Evolutionary conservation across 1,140 invertebrate genomes (phyloP).

Genomic region (Oreohelix idahoensis): DNA sequence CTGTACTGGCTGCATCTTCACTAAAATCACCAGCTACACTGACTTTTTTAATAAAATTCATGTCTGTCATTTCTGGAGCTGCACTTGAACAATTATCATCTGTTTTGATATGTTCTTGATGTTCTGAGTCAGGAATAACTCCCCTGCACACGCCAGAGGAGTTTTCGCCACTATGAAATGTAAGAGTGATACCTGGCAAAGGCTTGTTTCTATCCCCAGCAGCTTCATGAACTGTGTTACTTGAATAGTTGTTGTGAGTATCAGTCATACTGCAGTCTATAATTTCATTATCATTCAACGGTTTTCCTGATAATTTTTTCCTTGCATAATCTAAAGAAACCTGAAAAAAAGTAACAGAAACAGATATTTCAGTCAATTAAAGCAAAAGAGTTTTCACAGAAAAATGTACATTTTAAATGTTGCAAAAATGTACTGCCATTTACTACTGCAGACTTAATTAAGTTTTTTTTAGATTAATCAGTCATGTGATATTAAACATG

Average conservation of each 20-base stretch:
- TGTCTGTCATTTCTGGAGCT: background rate
- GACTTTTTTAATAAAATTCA: background rate
- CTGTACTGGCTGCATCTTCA: background rate
- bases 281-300: background rate
- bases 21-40: background rate
- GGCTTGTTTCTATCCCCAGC: background rate
- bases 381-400: too few species aligned
- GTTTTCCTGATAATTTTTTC: background rate
- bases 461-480: too few species aligned
- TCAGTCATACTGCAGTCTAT: background rate
- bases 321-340: background rate
- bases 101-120: background rate
- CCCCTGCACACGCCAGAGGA: background rate
- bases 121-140: background rate
- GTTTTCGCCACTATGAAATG: background rate
- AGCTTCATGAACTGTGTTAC: background rate
- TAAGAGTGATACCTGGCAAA: background rate
- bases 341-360: background rate
- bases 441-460: too few species aligned
- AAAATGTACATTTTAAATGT: too few species aligned
- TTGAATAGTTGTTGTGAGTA: background rate
- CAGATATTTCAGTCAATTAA: too few species aligned
- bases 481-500: too few species aligned
- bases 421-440: too few species aligned
- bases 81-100: background rate